Conservation (phyloP, 2,113 vertebrate genomes). For the Steatornis caripensis region DNA sequence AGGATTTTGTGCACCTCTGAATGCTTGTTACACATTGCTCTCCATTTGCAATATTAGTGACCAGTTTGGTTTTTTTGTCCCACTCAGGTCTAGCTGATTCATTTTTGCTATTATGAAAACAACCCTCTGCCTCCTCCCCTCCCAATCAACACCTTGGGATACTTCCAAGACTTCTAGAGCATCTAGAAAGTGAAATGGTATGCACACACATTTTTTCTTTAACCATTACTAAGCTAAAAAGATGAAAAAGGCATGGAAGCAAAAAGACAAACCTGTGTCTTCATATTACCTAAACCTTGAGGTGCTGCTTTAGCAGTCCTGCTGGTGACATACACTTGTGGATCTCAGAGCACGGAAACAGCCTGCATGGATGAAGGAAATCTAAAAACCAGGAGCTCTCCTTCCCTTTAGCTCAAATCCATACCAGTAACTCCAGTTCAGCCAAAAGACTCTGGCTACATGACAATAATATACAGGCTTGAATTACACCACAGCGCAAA, state of each 20-base stretch:
- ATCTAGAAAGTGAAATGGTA: background rate
- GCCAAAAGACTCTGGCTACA: background rate
- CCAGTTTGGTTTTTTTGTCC: fast-evolving
- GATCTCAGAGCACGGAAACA: background rate
- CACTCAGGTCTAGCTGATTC: background rate
- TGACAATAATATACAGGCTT: background rate
- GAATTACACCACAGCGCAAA: background rate
- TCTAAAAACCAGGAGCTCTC: background rate
- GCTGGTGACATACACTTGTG: background rate
- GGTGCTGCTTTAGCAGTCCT: background rate
- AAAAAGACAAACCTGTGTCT: background rate
- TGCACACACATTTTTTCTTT: background rate
- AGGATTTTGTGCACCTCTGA: background rate
- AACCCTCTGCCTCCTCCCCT: fast-evolving
- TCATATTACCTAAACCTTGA: background rate
- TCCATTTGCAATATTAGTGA: background rate
- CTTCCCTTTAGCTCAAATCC: background rate
- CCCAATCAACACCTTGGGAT: background rate
- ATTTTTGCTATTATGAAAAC: background rate
- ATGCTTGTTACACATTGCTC: background rate
- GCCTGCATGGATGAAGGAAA: background rate
- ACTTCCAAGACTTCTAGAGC: background rate
- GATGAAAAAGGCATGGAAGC: background rate
- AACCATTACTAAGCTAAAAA: background rate
- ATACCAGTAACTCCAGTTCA: background rate